phyloP scores from a whole-genome alignment of 2,888 invertebrate genomes.

The Agapetus fuscipes region DNA sequence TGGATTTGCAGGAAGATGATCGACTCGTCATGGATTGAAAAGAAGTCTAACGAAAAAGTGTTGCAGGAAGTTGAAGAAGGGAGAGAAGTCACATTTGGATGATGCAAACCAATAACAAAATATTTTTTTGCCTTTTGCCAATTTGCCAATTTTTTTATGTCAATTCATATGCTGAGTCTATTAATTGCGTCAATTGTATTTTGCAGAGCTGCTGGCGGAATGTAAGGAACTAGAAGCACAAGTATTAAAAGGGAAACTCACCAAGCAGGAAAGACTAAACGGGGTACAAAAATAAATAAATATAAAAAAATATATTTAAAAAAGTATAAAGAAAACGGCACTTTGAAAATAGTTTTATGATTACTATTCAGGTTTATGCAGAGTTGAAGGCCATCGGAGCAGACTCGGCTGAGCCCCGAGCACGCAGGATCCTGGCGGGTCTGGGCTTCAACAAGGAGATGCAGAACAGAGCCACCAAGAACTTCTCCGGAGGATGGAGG shows the following conservation, averaged over 20 bases:
- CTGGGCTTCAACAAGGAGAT: constrained; percentile 83
- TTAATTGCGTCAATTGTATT: neutral
- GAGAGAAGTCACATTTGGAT: no score
- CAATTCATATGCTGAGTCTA: no score
- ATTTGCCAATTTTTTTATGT: no score
- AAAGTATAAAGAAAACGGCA: no score
- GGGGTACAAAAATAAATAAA: constrained; percentile 42
- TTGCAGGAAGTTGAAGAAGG: no score
- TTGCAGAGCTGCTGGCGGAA: constrained; percentile 62
- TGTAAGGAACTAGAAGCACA: constrained; percentile 71
- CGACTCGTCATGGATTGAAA: no score
- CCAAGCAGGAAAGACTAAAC: constrained; percentile 69
- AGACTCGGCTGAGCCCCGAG: constrained; percentile 95
- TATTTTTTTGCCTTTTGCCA: no score
- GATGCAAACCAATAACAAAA: no score
- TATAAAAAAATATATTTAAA: constrained; percentile 1
- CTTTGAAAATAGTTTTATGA: no score
- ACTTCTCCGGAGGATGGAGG: constrained; percentile 93
- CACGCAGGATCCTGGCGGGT: constrained; percentile 93
- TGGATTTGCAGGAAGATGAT: no score
- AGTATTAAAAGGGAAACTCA: constrained; percentile 62
- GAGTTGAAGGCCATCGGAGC: constrained; percentile 95
- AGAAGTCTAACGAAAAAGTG: no score
- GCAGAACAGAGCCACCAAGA: constrained; percentile 86
- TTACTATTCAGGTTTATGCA: constrained; percentile 73